A percentile compares a stretch with the other conserved stretches of the same genome.
Evolutionary conservation across 2,797 vertebrate genomes (phyloP).

Genomic region (Enoplosus armatus): DNA sequence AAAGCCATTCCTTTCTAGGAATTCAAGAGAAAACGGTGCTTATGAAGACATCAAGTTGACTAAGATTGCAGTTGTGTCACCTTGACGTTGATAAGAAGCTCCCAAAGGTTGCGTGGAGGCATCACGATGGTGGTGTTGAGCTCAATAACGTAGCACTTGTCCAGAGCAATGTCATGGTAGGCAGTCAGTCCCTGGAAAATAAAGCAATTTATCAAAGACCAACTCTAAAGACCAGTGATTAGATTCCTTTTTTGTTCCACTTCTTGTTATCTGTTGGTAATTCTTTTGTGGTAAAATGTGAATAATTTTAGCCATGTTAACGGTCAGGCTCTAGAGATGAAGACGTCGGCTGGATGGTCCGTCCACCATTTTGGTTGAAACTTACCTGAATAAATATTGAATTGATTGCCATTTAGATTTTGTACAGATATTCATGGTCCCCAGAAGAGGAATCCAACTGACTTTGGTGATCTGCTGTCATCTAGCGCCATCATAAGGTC

Average conservation of each 20-base stretch:
- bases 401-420: neutral
- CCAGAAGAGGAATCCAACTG: neutral
- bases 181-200: slow-evolving; percentile 91
- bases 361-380: neutral
- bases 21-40: neutral
- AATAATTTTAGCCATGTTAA: neutral
- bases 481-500: neutral
- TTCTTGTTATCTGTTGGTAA: neutral
- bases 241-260: neutral
- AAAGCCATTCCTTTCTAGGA: neutral
- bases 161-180: slow-evolving; percentile 93
- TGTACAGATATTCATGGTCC: neutral
- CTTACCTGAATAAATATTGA: neutral
- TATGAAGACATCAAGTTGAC: neutral
- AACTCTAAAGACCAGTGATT: neutral
- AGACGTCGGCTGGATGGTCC: neutral
- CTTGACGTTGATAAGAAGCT: slow-evolving; percentile 95
- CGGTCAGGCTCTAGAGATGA: no score
- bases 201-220: neutral
- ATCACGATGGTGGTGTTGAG: slow-evolving; percentile 95
- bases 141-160: slow-evolving; percentile 95
- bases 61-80: slow-evolving; percentile 50
- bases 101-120: slow-evolving; percentile 95
- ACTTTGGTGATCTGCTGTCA: no score
- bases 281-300: neutral